Conservation (phyloP, 2,797 vertebrate genomes). For the Scolopax bukidnonensis region DNA sequence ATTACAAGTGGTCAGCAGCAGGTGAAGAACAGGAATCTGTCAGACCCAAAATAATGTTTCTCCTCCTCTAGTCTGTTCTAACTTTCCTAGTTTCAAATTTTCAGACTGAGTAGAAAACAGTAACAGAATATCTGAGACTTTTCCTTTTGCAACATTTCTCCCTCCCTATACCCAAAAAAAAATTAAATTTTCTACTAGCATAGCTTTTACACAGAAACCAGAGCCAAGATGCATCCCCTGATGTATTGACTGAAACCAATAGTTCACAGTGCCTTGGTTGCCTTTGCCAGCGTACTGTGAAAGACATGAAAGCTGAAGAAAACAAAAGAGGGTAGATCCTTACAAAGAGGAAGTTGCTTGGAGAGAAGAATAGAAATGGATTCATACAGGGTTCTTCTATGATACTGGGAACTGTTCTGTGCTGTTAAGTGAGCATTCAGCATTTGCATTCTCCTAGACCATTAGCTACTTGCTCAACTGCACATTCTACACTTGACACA, state of each 20-base stretch:
- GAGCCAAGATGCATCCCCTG: neutral
- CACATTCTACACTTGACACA: neutral
- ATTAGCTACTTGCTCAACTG: neutral
- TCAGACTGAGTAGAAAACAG: neutral
- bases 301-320: neutral
- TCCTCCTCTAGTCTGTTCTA: neutral
- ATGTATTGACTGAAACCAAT: neutral
- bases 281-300: neutral
- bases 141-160: neutral
- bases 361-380: neutral
- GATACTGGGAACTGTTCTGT: neutral
- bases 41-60: neutral
- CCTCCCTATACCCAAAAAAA: neutral
- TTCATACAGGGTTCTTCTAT: neutral
- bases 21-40: neutral
- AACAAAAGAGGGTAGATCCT: neutral
- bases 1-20: neutral
- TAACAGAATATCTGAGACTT: neutral
- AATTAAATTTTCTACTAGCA: neutral
- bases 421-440: neutral
- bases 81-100: neutral
- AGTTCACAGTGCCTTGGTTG: neutral
- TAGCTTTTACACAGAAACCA: neutral
- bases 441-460: neutral
- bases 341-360: neutral